Evolutionary conservation across 2,888 invertebrate species (phyloP).

Genomic region (Odontocerum albicorne): DNA sequence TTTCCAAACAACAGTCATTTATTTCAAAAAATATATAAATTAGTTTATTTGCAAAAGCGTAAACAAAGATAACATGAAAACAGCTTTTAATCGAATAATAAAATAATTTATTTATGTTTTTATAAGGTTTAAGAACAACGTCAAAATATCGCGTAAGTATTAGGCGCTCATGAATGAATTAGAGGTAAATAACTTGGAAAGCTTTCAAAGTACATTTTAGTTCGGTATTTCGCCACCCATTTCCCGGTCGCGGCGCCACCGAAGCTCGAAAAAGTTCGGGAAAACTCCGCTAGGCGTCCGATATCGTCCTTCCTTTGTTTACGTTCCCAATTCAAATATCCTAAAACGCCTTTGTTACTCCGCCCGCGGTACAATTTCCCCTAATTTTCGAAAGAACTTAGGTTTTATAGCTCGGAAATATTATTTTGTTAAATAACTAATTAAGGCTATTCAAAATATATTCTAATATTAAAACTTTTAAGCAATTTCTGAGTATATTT

Average conservation of each 20-base stretch:
- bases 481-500: too few relatives aligned
- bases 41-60: too few relatives aligned
- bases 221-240: conserved; percentile 12
- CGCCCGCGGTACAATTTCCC: conserved; percentile 12
- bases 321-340: conserved; percentile 25
- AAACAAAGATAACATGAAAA: not conserved
- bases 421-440: too few relatives aligned
- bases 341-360: conserved; percentile 15
- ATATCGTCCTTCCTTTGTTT: conserved; percentile 23
- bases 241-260: conserved; percentile 19
- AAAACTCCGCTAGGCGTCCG: conserved; percentile 23
- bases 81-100: not conserved
- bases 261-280: conserved; percentile 18
- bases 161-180: conserved; percentile 34
- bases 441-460: too few relatives aligned
- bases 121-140: conserved; percentile 1
- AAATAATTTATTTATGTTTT: not conserved
- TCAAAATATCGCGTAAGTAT: conserved; percentile 17
- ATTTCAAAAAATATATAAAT: too few relatives aligned
- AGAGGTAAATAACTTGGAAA: conserved; percentile 20
- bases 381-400: conserved; percentile 3
- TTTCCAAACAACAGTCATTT: too few relatives aligned
- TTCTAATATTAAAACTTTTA: too few relatives aligned
- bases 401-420: too few relatives aligned
- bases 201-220: conserved; percentile 8